Evolutionary conservation across 2,888 invertebrate genomes (phyloP).

Genomic region (Bombylius discolor): DNA sequence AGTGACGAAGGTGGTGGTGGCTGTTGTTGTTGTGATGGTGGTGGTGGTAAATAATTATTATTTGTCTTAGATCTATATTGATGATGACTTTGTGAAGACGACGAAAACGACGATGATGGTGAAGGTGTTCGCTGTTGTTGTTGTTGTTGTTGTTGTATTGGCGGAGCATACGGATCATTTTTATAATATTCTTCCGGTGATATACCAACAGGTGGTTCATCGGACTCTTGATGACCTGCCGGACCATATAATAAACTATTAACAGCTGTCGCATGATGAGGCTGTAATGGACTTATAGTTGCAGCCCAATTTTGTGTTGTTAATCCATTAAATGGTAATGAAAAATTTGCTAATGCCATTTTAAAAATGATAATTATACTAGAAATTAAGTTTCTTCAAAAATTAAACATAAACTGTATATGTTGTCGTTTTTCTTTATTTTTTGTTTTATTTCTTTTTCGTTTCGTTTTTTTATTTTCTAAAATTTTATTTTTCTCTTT

Average conservation of each 20-base stretch:
- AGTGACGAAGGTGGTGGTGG: not conserved
- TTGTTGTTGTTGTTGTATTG: slow-evolving; percentile 19
- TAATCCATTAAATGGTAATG: slow-evolving; percentile 31
- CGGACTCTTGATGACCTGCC: slow-evolving; percentile 32
- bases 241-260: slow-evolving; percentile 35
- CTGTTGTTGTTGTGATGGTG: slow-evolving; percentile 16
- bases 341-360: slow-evolving; percentile 36
- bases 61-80: slow-evolving; percentile 25
- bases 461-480: too few relatives aligned
- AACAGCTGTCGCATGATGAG: slow-evolving; percentile 32
- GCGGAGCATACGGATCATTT: slow-evolving; percentile 35
- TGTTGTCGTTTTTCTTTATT: not conserved
- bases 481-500: too few relatives aligned
- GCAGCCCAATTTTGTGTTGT: slow-evolving; percentile 30
- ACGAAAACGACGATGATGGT: slow-evolving; percentile 18
- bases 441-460: not conserved
- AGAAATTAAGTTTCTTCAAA: too few relatives aligned
- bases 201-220: slow-evolving; percentile 14
- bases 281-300: slow-evolving; percentile 26
- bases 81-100: slow-evolving; percentile 11
- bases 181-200: slow-evolving; percentile 26
- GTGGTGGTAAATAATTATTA: slow-evolving; percentile 33
- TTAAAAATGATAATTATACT: not conserved
- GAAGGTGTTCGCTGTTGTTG: not conserved
- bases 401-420: too few relatives aligned